Percentiles rank a stretch among this genome's conserved stretches.
Conservation (phyloP, 2,888 invertebrate genomes). For the Pristionchus maxplancki region DNA sequence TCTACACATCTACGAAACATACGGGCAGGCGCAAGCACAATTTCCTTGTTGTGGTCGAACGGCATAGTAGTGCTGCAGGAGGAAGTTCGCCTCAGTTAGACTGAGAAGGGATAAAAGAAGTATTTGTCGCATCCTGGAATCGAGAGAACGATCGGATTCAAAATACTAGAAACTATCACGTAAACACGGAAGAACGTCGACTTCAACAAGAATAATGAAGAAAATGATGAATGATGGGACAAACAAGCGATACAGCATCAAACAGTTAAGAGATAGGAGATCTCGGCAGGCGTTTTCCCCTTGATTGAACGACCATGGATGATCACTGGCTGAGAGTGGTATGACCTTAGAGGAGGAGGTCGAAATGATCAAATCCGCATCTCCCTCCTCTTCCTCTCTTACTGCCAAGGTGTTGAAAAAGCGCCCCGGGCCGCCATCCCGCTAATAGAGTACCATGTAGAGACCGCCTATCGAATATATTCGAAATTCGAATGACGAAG, state of each 20-base stretch:
- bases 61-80: not conserved
- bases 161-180: no score
- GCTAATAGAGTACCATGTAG: not conserved
- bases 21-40: constrained; percentile 43
- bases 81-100: not conserved
- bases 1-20: no score
- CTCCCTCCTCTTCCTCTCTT: not conserved
- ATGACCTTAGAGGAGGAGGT: constrained; percentile 11
- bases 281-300: not conserved
- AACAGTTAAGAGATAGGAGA: not conserved
- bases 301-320: not conserved
- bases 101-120: not conserved
- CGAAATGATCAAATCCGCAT: constrained; percentile 1
- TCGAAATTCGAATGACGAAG: no score
- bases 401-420: constrained; percentile 39
- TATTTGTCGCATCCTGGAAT: not conserved
- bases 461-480: not conserved
- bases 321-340: not conserved
- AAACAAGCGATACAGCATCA: not conserved
- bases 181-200: no score
- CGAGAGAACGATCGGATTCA: no score
- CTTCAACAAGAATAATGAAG: no score
- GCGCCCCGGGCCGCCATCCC: not conserved
- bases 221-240: not conserved
- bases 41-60: not conserved